These are phyloP conservation scores for Disparrhopalites patrizii DNA, from an alignment of 2,888 invertebrate genomes.

Conservation along the genomic window DNA sequence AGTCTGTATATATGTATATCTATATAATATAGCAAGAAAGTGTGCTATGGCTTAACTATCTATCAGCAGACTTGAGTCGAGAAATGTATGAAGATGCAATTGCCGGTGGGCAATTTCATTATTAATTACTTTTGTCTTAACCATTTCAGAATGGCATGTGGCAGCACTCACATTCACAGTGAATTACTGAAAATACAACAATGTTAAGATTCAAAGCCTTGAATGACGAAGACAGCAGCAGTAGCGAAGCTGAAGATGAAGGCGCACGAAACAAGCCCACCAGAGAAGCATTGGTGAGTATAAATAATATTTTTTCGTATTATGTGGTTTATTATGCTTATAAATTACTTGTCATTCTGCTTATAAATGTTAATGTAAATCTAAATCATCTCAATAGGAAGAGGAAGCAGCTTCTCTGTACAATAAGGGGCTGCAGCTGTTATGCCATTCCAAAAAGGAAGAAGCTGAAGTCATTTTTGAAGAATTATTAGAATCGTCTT, in stretches of 20 bases:
- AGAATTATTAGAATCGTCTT: conserved; percentile 56
- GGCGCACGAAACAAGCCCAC: conserved; percentile 51
- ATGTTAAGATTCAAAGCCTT: conserved; percentile 60
- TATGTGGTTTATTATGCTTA: no score
- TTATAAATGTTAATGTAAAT: not conserved
- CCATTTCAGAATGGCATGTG: not conserved
- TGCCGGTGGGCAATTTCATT: no score
- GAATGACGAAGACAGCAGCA: conserved; percentile 61
- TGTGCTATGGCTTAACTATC: no score
- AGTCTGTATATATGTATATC: no score
- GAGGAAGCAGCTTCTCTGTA: conserved; percentile 76
- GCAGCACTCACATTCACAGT: not conserved
- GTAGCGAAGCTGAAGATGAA: conserved; percentile 56
- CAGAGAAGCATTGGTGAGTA: conserved; percentile 55
- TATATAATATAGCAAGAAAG: no score
- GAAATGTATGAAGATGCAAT: no score
- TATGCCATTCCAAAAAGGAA: conserved; percentile 62
- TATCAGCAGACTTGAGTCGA: no score
- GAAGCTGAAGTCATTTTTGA: conserved; percentile 66
- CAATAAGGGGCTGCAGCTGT: conserved; percentile 68
- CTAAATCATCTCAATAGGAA: conserved; percentile 57
- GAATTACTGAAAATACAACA: no score
- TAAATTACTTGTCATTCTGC: not conserved
- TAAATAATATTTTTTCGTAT: no score
- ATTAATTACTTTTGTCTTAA: not conserved